A percentile compares a stretch with the other conserved stretches of the same genome.
Evolutionary conservation across 2,113 vertebrate species (phyloP).

Genomic region (Campylomormyrus tamandua): DNA sequence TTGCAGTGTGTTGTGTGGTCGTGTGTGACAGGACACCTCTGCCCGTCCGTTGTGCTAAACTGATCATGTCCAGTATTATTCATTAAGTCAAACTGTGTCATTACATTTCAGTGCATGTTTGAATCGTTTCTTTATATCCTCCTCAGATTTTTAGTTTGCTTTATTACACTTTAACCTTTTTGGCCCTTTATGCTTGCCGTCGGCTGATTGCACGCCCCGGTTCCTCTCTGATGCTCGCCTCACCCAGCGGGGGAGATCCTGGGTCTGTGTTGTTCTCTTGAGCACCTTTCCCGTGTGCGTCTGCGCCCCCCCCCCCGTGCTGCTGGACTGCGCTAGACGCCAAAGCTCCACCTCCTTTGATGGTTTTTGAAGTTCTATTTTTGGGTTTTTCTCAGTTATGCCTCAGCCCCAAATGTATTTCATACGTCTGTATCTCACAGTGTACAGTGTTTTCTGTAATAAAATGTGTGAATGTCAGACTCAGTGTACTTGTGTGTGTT

Average conservation of each 20-base stretch:
- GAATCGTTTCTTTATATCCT: not conserved
- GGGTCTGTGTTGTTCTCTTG: not conserved
- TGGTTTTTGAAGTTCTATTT: not conserved
- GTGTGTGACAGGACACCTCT: not conserved
- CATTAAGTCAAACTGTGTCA: not conserved
- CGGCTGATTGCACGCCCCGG: not conserved
- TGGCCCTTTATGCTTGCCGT: not conserved
- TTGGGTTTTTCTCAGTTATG: not conserved
- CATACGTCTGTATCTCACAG: not conserved
- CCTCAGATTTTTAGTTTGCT: not conserved
- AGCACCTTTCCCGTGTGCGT: not conserved
- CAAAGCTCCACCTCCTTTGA: not conserved
- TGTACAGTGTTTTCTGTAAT: slow-evolving; percentile 24
- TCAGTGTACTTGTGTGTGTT: not conserved
- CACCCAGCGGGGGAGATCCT: not conserved
- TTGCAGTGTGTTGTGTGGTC: not conserved
- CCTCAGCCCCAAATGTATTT: not conserved
- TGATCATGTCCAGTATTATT: not conserved
- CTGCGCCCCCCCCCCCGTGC: not conserved
- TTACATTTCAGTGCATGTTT: not conserved
- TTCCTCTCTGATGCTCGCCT: not conserved
- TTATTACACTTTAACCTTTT: not conserved
- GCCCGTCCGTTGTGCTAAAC: not conserved
- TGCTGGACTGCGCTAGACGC: not conserved
- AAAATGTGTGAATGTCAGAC: slow-evolving; percentile 22